Base-by-base conservation (phyloP, 2,113 vertebrate genomes). In the Empidonax alnorum region DNA sequence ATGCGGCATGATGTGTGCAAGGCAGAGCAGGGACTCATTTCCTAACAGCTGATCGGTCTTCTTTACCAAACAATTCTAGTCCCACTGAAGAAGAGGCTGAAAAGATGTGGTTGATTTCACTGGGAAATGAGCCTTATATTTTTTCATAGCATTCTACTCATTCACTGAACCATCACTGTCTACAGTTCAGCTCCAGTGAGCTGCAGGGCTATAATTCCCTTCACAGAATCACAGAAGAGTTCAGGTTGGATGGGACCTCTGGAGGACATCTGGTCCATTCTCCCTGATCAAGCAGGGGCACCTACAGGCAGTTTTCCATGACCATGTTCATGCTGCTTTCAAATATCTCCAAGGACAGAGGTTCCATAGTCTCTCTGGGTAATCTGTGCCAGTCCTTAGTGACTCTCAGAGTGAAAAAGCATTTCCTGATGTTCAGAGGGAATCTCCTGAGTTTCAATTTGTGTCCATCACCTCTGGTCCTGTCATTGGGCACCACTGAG, bases 331-430 rank as follows among this genome's bases (percentile, higher is more conserved):
- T 18, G 7, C 2, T 15, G 2, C 11, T 67, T 53, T 49, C 72
- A 16, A 18, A 2, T 31, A 6, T 50, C 39, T 68, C 27, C 52
- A 79, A 28, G 14, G 21, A 17, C 8, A 15, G 49, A 75, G 4
- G 33, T 27, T 68, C 21, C n/a, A 21, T 30, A 42, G 9, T 27
- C 30, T 39, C 42, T 41, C 47, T 35, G 42, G 12, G 25, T 20
- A 71, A 6, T 30, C 13, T n/a, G 0, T 42, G 8, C 5, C 2
- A 0, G 23, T 14, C 6, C 15, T 65, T 5, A 1, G 27, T 33
- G 62, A 56, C 6, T 4, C 4, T 16, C 14, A 9, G 6, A 33
- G 30, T 11, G 4, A 52, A 88, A 56, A 87, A 46, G 3, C 0
- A 0, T 69, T 61, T 89, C 12, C n/a, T 58, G 37, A 41, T 0